phyloP scores from a whole-genome alignment of 2,113 vertebrate genomes.

The Sciurus niger region DNA sequence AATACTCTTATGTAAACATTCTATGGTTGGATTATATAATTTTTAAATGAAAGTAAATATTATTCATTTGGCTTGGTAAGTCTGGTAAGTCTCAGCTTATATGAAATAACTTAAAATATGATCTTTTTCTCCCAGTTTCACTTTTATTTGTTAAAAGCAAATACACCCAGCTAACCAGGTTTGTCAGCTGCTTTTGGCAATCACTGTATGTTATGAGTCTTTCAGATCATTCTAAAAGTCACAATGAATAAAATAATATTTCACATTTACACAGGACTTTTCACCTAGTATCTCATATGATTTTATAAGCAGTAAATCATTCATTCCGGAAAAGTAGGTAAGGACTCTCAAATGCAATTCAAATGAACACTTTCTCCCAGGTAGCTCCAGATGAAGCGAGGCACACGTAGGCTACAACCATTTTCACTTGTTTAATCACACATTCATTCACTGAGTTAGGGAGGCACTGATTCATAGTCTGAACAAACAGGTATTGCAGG shows the following conservation, averaged over 20 bases:
- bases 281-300: conserved; percentile 71
- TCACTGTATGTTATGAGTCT: conserved; percentile 42
- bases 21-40: conserved; percentile 76
- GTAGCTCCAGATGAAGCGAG: conserved; percentile 21
- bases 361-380: conserved; percentile 27
- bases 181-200: conserved; percentile 67
- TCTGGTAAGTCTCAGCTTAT: conserved; percentile 82
- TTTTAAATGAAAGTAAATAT: conserved; percentile 81
- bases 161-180: conserved; percentile 60
- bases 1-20: conserved; percentile 78
- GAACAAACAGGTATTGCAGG: neutral
- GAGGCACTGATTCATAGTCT: neutral
- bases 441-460: conserved; percentile 23
- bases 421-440: conserved; percentile 47
- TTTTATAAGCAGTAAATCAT: conserved; percentile 78
- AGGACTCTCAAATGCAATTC: neutral
- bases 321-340: conserved; percentile 11
- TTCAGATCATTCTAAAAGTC: conserved; percentile 76
- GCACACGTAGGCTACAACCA: neutral
- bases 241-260: conserved; percentile 77
- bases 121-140: conserved; percentile 74
- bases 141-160: conserved; percentile 73
- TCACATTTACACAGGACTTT: conserved; percentile 75
- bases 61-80: conserved; percentile 83
- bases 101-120: conserved; percentile 68